These are phyloP conservation scores for Stratiomys singularior DNA, from an alignment of 2,888 invertebrate species.

Conservation along the genomic window DNA sequence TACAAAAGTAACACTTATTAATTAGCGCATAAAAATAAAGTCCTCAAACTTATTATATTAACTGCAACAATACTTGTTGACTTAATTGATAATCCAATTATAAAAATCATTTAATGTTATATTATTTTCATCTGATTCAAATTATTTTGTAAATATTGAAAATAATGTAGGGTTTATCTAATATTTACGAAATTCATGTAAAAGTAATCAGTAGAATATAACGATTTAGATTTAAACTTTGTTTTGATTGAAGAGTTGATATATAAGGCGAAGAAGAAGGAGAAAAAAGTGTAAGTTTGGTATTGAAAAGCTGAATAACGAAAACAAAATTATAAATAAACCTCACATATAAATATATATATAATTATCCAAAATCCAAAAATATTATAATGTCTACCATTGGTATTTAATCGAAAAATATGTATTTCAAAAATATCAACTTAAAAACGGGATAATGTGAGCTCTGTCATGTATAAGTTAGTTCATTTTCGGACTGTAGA, in stretches of 20 bases:
- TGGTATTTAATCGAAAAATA: not conserved
- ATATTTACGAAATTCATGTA: not conserved
- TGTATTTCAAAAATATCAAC: not conserved
- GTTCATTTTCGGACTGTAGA: too few species aligned
- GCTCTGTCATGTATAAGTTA: too few species aligned
- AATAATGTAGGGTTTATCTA: not conserved
- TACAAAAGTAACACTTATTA: not conserved
- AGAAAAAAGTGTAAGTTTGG: not conserved
- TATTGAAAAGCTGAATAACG: too few species aligned
- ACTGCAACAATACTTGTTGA: not conserved
- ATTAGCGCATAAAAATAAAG: not conserved
- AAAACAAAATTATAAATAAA: too few species aligned
- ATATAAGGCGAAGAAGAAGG: not conserved
- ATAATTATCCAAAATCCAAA: not conserved
- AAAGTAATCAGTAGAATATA: not conserved
- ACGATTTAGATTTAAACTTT: not conserved
- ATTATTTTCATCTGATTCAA: not conserved
- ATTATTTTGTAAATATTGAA: not conserved
- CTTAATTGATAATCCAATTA: not conserved
- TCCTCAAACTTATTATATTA: not conserved
- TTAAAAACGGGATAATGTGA: too few species aligned
- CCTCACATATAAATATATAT: too few species aligned
- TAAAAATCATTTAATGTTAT: not conserved
- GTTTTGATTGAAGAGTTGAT: not conserved
- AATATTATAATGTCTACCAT: not conserved